phyloP scores from a whole-genome alignment of 2,888 invertebrate genomes.

The Watsonalla cultraria region DNA sequence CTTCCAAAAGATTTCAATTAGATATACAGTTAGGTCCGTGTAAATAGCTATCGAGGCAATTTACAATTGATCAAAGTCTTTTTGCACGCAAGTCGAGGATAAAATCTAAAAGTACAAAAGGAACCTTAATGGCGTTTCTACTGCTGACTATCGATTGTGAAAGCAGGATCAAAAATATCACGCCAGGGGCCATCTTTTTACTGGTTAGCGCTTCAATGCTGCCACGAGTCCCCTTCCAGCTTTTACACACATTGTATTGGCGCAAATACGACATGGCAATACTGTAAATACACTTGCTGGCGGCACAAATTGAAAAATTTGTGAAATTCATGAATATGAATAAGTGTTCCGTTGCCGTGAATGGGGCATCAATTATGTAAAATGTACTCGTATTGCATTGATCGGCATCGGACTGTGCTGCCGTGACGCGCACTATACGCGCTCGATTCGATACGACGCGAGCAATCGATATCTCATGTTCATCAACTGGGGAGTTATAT shows the following conservation, averaged over 20 bases:
- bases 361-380: constrained; percentile 76
- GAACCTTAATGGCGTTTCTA: background rate
- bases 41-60: no score
- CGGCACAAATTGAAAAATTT: constrained; percentile 71
- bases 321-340: constrained; percentile 76
- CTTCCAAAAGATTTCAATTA: no score
- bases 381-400: constrained; percentile 65
- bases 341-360: constrained; percentile 66
- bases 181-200: constrained; percentile 53
- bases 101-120: background rate
- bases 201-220: constrained; percentile 33
- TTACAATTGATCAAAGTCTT: no score
- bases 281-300: constrained; percentile 66
- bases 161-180: constrained; percentile 55
- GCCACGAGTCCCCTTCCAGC: constrained; percentile 41
- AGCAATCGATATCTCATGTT: constrained; percentile 33
- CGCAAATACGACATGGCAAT: constrained; percentile 58
- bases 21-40: no score
- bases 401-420: constrained; percentile 48
- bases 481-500: constrained; percentile 30
- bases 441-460: constrained; percentile 38
- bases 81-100: background rate
- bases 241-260: constrained; percentile 68
- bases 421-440: constrained; percentile 27
- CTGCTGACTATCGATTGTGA: constrained; percentile 28